Evolutionary conservation across 2,113 vertebrate genomes (phyloP), one percentile per base, ranked within the genome.

Genomic region (Megaceryle maxima): DNA sequence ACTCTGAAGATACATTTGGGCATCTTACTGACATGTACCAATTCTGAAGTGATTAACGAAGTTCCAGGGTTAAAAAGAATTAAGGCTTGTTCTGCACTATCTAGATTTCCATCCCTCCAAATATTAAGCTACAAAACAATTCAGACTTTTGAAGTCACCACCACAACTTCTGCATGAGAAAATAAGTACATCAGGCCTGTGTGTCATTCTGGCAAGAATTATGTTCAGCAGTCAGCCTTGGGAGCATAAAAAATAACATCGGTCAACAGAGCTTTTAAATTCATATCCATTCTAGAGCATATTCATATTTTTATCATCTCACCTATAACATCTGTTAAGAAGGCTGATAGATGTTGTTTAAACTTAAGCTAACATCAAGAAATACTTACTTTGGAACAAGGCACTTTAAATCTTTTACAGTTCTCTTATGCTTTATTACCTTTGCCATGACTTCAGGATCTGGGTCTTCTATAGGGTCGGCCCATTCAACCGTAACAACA

Each of bases 401-500:
- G 35, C n/a, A 64, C n/a, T 87, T 80, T 13, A 78, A 56, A 39
- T 8, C 21, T 31, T 75, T 24, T 63, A 68, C 5, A 37, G 48
- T 78, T 70, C 43, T 41, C 20, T 37, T 75, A 55, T 0, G 77
- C 18, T 92, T 59, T 48, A 90, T 98, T 98, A 99, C 99, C 99
- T 99, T 99, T 87, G 99, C 98, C 99, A 99, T 99, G 94, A 99
- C 99, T 97, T 99, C 99, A 5, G 99, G 99, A 98, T 99, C 99
- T 2, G 99, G 99, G 96, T 99, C 99, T 98, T 99, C 99, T 87
- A 99, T 99, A 92, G 99, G 99, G 66, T 99, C 99, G 39, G 99
- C 99, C 99, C 99, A 99, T 96, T 99, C 99, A 95, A 99, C 99
- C 2, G 99, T 99, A 95, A 99, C 99, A 96, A 99, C 98, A 94